Percentiles rank a stretch among this genome's conserved stretches.
Evolutionary conservation across 2,113 vertebrate genomes (phyloP).

Genomic region (Epinephelus fuscoguttatus): DNA sequence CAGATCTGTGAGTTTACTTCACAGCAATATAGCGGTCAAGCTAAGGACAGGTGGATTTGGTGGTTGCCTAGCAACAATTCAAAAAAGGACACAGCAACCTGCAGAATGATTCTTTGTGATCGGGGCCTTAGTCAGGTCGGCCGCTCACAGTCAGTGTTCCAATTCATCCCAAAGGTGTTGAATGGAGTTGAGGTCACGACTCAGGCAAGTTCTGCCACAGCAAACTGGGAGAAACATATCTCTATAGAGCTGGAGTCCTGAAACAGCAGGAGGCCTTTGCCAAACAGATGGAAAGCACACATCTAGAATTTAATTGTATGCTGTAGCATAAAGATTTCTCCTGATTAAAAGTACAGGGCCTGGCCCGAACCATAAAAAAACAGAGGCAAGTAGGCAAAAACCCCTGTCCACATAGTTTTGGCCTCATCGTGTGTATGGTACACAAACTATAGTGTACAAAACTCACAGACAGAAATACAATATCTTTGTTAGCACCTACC

Average conservation of each 20-base stretch:
- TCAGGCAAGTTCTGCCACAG: not conserved
- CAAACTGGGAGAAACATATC: not conserved
- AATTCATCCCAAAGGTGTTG: not conserved
- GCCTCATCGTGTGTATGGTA: too few relatives aligned
- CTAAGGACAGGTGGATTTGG: too few relatives aligned
- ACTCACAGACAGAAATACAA: conserved; percentile 3
- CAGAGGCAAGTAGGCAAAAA: not conserved
- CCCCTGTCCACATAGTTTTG: not conserved
- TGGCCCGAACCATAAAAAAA: too few relatives aligned
- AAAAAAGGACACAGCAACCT: too few relatives aligned
- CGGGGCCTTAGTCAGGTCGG: not conserved
- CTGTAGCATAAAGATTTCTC: not conserved
- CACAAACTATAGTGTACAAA: not conserved
- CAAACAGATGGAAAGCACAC: not conserved
- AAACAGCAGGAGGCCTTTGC: not conserved
- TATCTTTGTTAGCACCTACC: not conserved
- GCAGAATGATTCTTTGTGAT: too few relatives aligned
- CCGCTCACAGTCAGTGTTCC: not conserved
- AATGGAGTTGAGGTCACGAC: not conserved
- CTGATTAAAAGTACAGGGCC: not conserved
- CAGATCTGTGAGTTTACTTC: too few relatives aligned
- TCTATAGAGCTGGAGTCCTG: not conserved
- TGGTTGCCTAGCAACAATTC: too few relatives aligned
- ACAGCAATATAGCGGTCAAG: too few relatives aligned
- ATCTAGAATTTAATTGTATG: too few relatives aligned